Conservation (phyloP, 2,888 invertebrate genomes). For the Lathronympha strigana region DNA sequence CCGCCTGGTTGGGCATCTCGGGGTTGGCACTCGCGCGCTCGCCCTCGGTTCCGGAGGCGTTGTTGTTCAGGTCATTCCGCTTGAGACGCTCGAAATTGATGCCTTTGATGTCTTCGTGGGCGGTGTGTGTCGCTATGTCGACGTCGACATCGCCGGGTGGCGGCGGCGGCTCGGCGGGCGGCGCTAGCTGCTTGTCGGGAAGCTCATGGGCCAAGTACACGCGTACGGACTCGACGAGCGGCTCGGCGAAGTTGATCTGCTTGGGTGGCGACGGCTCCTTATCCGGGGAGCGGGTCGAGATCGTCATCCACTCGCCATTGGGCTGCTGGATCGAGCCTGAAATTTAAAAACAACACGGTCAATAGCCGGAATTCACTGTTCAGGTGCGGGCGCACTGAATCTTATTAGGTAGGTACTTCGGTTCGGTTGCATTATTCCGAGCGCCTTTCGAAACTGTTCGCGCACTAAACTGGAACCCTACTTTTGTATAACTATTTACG, state of each 20-base stretch:
- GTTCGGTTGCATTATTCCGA: constrained; percentile 38
- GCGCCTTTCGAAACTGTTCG: constrained; percentile 35
- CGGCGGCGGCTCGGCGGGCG: constrained; percentile 47
- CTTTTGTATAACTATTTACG: constrained; percentile 6
- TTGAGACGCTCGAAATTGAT: constrained; percentile 78
- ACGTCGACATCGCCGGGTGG: constrained; percentile 72
- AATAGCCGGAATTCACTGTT: constrained; percentile 12
- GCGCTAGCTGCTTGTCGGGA: constrained; percentile 69
- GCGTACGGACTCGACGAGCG: constrained; percentile 78
- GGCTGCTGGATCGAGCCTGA: constrained; percentile 73
- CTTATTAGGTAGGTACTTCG: too few relatives aligned
- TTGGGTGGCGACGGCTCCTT: constrained; percentile 72
- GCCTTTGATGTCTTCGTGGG: constrained; percentile 75
- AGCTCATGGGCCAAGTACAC: constrained; percentile 76
- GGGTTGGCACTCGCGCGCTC: constrained; percentile 43
- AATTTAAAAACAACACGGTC: constrained; percentile 53
- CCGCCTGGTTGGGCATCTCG: constrained; percentile 79
- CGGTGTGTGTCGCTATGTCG: constrained; percentile 73
- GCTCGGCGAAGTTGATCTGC: constrained; percentile 76
- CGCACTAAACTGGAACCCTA: constrained; percentile 26
- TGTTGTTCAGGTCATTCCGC: constrained; percentile 82
- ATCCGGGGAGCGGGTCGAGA: constrained; percentile 74
- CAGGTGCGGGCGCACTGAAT: constrained; percentile 23
- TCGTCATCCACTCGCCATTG: constrained; percentile 83
- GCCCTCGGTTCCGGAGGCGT: constrained; percentile 64